Evolutionary conservation across 2,888 invertebrate genomes (phyloP).

Genomic region (Xylota segnis): DNA sequence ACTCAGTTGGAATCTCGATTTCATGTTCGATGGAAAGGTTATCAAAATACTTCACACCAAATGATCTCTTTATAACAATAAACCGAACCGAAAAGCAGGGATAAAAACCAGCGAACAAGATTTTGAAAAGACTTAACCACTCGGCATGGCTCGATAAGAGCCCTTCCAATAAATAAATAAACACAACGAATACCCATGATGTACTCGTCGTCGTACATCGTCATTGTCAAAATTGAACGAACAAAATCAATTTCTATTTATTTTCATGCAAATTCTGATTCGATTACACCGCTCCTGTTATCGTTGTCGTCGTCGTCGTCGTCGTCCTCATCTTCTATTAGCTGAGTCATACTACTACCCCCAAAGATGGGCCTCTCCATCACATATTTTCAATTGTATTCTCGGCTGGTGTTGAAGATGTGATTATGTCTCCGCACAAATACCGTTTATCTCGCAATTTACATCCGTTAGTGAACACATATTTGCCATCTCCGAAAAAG

Average conservation of each 20-base stretch:
- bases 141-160: background rate
- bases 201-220: too few relatives aligned
- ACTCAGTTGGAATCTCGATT: too few relatives aligned
- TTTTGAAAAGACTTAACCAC: conserved; percentile 13
- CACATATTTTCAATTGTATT: conserved; percentile 40
- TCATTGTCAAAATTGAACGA: conserved; percentile 26
- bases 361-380: conserved; percentile 21
- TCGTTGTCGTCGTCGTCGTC: too few relatives aligned
- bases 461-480: conserved; percentile 69
- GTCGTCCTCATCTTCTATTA: conserved; percentile 26
- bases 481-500: conserved; percentile 47
- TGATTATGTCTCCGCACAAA: conserved; percentile 60
- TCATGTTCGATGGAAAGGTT: too few relatives aligned
- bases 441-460: conserved; percentile 68
- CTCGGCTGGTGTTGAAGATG: conserved; percentile 45
- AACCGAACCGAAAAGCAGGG: too few relatives aligned
- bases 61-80: too few relatives aligned
- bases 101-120: background rate
- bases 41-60: too few relatives aligned
- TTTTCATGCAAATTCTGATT: conserved; percentile 61
- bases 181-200: background rate
- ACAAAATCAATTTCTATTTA: conserved; percentile 68
- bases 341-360: conserved; percentile 11
- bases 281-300: conserved; percentile 43
- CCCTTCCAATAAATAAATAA: background rate